Percentiles rank a stretch among this genome's conserved stretches.
These are phyloP conservation scores for Hycleus cichorii DNA, from an alignment of 1,140 invertebrate species.

Conservation along the genomic window DNA sequence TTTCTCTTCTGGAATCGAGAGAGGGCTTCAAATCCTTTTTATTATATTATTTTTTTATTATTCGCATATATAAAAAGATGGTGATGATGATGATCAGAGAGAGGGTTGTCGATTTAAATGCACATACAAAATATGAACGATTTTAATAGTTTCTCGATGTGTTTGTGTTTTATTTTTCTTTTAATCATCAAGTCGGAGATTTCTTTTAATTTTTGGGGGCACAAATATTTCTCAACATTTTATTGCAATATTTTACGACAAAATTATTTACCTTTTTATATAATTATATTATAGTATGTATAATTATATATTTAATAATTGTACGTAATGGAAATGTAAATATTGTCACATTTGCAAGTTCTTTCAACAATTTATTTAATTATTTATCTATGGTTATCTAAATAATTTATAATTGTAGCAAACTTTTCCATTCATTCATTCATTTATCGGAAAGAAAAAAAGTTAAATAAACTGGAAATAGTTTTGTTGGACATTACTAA, in stretches of 20 bases:
- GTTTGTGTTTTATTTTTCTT: no score
- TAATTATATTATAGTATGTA: no score
- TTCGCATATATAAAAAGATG: no score
- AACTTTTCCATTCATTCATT: neutral
- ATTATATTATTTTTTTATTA: no score
- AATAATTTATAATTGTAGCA: neutral
- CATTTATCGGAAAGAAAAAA: neutral
- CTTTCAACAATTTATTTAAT: no score
- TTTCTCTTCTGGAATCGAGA: conserved; percentile 1
- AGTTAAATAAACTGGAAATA: no score
- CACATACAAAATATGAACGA: conserved; percentile 5
- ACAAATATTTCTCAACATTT: conserved; percentile 3
- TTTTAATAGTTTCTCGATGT: neutral
- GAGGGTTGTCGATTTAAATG: conserved; percentile 11
- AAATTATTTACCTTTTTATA: conserved; percentile 3
- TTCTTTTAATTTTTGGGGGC: neutral
- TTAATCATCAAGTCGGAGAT: no score
- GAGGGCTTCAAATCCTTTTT: conserved; percentile 2
- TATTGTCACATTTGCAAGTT: neutral
- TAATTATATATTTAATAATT: conserved; percentile 10
- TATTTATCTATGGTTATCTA: neutral
- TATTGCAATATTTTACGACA: conserved; percentile 10
- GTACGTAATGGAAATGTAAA: conserved; percentile 14
- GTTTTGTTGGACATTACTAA: no score
- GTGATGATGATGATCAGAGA: neutral